Conservation (phyloP, 2,888 invertebrate species). For the Osedax fenrisi region DNA sequence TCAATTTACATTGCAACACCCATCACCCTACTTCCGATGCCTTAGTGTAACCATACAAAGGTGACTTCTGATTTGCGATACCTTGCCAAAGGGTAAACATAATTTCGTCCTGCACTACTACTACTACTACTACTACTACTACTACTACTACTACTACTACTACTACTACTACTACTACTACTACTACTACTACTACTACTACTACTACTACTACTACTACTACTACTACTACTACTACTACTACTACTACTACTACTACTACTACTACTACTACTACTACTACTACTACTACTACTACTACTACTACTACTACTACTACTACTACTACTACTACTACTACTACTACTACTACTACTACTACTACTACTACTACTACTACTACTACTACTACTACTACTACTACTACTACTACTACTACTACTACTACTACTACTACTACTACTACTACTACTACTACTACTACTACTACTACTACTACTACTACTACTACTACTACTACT, state of each 20-base stretch:
- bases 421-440: slow-evolving; percentile 12
- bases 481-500: slow-evolving; percentile 2
- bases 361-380: slow-evolving; percentile 14
- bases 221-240: slow-evolving; percentile 9
- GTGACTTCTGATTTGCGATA: no score
- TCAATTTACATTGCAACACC: no score
- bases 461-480: slow-evolving; percentile 12
- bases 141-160: slow-evolving; percentile 1
- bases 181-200: slow-evolving; percentile 14
- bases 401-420: slow-evolving; percentile 6
- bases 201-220: slow-evolving; percentile 14
- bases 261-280: slow-evolving; percentile 8
- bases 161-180: slow-evolving; percentile 8
- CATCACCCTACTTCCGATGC: no score
- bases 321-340: slow-evolving; percentile 14
- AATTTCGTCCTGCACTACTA: no score
- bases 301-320: slow-evolving; percentile 9
- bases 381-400: slow-evolving; percentile 16
- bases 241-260: slow-evolving; percentile 11
- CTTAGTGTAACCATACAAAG: no score
- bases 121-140: slow-evolving; percentile 13
- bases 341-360: slow-evolving; percentile 14
- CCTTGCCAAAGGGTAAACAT: no score
- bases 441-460: slow-evolving; percentile 16
- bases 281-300: slow-evolving; percentile 18